phyloP scores from a whole-genome alignment of 2,113 vertebrate genomes.

The Campylorhamphus procurvoides region DNA sequence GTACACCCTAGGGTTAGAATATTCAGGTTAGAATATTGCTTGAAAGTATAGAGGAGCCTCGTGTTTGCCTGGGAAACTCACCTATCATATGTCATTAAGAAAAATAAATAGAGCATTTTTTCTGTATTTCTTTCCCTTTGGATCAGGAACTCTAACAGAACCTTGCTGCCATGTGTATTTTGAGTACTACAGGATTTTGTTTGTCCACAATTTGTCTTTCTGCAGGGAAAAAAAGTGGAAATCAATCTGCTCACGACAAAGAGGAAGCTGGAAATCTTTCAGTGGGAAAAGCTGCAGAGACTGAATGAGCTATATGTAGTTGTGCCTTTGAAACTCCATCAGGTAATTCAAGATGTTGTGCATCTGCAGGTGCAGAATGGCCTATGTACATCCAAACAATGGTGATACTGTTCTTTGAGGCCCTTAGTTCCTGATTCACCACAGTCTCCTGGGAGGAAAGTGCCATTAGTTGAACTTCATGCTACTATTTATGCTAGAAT shows the following conservation, averaged over 20 bases:
- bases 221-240: constrained; percentile 80
- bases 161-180: neutral
- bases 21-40: neutral
- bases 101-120: neutral
- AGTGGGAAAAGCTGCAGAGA: constrained; percentile 88
- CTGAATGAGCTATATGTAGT: constrained; percentile 87
- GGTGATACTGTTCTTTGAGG: neutral
- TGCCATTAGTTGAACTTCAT: neutral
- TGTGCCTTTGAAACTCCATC: constrained; percentile 88
- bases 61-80: neutral
- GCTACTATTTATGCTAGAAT: neutral
- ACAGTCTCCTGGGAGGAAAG: neutral
- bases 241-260: constrained; percentile 72
- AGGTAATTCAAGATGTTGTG: constrained; percentile 75
- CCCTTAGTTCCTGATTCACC: neutral
- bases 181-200: neutral
- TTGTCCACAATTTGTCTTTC: neutral
- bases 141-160: neutral
- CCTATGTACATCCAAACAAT: neutral
- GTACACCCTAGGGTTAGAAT: too few species aligned
- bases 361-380: neutral
- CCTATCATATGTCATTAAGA: neutral
- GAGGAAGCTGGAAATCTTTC: constrained; percentile 82
- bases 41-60: neutral
- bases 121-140: neutral